Evolutionary conservation across 2,888 invertebrate species (phyloP).

Genomic region (Aethes cnicana): DNA sequence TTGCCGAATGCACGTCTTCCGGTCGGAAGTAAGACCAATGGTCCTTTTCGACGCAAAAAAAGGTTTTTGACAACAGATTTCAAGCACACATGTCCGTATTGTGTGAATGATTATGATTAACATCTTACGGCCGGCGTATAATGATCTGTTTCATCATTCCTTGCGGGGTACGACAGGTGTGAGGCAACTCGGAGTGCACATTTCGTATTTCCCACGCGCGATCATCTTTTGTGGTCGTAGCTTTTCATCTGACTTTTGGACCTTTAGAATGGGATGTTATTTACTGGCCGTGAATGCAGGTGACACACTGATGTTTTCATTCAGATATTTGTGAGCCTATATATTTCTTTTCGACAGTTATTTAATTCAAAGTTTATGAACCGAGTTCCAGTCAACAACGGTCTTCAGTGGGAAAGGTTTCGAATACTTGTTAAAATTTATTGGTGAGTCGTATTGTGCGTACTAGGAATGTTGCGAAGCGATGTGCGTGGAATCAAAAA

Average conservation of each 20-base stretch:
- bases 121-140: constrained; percentile 60
- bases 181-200: constrained; percentile 54
- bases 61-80: constrained; percentile 55
- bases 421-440: constrained; percentile 36
- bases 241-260: constrained; percentile 46
- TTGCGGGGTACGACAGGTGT: constrained; percentile 54
- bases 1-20: constrained; percentile 74
- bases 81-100: constrained; percentile 63
- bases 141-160: constrained; percentile 52
- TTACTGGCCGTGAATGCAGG: constrained; percentile 4
- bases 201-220: constrained; percentile 64
- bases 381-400: neutral
- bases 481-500: constrained; percentile 42
- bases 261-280: constrained; percentile 10
- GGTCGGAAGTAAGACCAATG: constrained; percentile 78
- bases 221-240: constrained; percentile 44
- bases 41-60: constrained; percentile 61
- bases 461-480: constrained; percentile 38
- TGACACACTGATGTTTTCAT: constrained; percentile 5
- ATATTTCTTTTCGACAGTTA: constrained; percentile 6
- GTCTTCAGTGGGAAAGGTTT: neutral
- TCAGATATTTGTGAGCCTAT: neutral
- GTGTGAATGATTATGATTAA: constrained; percentile 57
- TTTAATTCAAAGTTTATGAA: constrained; percentile 14
- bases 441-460: constrained; percentile 30